Evolutionary conservation across 2,113 vertebrate genomes (phyloP).

Genomic region (Octodon degus): DNA sequence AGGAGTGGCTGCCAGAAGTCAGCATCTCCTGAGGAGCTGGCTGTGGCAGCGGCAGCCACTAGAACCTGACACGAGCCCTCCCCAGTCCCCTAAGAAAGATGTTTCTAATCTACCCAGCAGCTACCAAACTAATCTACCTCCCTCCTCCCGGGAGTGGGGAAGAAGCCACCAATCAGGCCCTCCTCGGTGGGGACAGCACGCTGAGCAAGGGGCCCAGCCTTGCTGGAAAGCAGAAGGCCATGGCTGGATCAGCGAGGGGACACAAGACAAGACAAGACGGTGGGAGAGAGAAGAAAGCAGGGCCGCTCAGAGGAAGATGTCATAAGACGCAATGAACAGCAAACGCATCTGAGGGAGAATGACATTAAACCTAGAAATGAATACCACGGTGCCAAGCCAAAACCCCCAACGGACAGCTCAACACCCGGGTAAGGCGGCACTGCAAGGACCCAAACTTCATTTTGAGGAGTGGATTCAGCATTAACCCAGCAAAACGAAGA

Average conservation of each 20-base stretch:
- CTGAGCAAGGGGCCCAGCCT: not conserved
- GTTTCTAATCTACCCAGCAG: not conserved
- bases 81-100: not conserved
- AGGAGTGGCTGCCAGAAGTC: not conserved
- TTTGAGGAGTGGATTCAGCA: not conserved
- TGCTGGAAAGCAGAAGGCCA: not conserved
- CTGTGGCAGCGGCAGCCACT: not conserved
- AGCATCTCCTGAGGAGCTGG: not conserved
- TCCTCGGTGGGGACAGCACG: not conserved
- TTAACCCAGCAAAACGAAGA: not conserved
- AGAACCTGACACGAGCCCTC: not conserved
- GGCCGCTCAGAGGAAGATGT: not conserved
- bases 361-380: not conserved
- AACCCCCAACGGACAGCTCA: not conserved
- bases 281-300: not conserved
- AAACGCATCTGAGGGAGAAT: not conserved
- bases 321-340: accelerated
- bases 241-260: not conserved
- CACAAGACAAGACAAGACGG: not conserved
- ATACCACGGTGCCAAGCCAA: accelerated
- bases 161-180: not conserved
- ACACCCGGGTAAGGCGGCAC: no score
- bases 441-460: accelerated
- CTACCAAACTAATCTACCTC: not conserved
- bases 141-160: not conserved